Evolutionary conservation across 2,888 invertebrate genomes (phyloP).

Genomic region (Drosophila sordidapex): DNA sequence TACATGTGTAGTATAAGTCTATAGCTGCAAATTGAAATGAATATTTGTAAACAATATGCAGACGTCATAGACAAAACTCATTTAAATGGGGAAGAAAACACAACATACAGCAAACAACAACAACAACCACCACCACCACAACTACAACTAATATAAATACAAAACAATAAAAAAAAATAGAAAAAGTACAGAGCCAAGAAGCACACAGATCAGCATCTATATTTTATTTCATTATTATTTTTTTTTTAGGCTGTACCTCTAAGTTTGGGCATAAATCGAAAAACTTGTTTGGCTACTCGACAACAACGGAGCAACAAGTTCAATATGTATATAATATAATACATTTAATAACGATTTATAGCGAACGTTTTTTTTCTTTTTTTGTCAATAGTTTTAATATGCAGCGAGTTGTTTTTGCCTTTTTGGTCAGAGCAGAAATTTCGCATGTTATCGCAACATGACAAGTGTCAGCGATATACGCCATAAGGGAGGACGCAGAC

Average conservation of each 20-base stretch:
- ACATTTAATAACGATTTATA: slow-evolving; percentile 65
- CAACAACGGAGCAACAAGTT: slow-evolving; percentile 30
- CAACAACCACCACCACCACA: not conserved
- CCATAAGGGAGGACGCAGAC: slow-evolving; percentile 3
- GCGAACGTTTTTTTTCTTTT: slow-evolving; percentile 30
- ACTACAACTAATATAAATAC: slow-evolving; percentile 46
- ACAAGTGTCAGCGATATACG: slow-evolving; percentile 65
- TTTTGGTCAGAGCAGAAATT: slow-evolving; percentile 58
- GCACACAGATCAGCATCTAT: slow-evolving; percentile 9
- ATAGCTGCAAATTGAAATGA: slow-evolving; percentile 69
- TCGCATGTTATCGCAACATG: slow-evolving; percentile 75
- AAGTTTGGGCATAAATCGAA: slow-evolving; percentile 63
- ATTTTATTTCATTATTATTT: not conserved
- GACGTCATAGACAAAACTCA: slow-evolving; percentile 75
- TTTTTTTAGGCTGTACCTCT: not conserved
- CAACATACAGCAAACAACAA: slow-evolving; percentile 25
- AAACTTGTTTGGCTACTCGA: slow-evolving; percentile 68
- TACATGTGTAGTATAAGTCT: slow-evolving; percentile 30
- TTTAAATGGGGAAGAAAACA: slow-evolving; percentile 61
- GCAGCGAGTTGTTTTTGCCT: slow-evolving; percentile 55
- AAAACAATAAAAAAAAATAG: slow-evolving; percentile 41
- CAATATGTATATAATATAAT: slow-evolving; percentile 46
- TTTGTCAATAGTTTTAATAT: slow-evolving; percentile 53
- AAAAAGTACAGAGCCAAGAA: slow-evolving; percentile 54
- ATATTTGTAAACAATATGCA: slow-evolving; percentile 78